Evolutionary conservation across 1,140 invertebrate genomes (phyloP).

Genomic region (Drosophila micromelanica): DNA sequence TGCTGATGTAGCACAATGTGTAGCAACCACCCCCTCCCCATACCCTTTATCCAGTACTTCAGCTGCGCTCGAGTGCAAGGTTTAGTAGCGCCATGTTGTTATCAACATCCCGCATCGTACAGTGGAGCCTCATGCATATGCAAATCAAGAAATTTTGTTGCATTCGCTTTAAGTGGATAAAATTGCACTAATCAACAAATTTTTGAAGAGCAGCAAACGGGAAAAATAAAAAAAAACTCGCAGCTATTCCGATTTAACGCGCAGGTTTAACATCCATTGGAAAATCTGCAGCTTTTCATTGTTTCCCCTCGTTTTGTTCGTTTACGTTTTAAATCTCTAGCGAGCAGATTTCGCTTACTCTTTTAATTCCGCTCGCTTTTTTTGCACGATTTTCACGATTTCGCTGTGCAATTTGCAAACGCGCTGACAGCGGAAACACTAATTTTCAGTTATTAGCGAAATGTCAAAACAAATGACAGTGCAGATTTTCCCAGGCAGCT

Average conservation of each 20-base stretch:
- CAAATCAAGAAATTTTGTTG: constrained; percentile 40
- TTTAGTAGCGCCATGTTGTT: constrained; percentile 67
- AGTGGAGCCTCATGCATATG: constrained; percentile 64
- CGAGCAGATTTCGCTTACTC: constrained; percentile 6
- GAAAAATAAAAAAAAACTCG: not conserved
- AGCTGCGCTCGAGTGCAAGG: constrained; percentile 55
- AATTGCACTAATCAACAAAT: constrained; percentile 69
- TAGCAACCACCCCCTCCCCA: constrained; percentile 11
- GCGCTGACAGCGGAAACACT: constrained; percentile 53
- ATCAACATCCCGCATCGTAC: constrained; percentile 15
- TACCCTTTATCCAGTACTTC: constrained; percentile 28
- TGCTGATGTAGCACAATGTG: constrained; percentile 67
- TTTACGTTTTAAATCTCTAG: constrained; percentile 1
- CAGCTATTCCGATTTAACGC: not conserved
- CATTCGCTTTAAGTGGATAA: constrained; percentile 48
- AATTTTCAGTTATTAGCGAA: constrained; percentile 76
- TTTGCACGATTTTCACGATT: constrained; percentile 7
- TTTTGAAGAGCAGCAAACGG: constrained; percentile 20
- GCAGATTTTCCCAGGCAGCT: constrained; percentile 38
- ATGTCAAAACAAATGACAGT: constrained; percentile 75
- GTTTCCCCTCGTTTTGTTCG: not conserved
- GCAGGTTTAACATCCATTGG: not conserved
- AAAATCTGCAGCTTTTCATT: not conserved
- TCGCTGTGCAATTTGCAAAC: constrained; percentile 16
- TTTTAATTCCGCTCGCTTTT: constrained; percentile 18